phyloP scores from a whole-genome alignment of 1,140 invertebrate genomes.

The Trichoplusia ni region DNA sequence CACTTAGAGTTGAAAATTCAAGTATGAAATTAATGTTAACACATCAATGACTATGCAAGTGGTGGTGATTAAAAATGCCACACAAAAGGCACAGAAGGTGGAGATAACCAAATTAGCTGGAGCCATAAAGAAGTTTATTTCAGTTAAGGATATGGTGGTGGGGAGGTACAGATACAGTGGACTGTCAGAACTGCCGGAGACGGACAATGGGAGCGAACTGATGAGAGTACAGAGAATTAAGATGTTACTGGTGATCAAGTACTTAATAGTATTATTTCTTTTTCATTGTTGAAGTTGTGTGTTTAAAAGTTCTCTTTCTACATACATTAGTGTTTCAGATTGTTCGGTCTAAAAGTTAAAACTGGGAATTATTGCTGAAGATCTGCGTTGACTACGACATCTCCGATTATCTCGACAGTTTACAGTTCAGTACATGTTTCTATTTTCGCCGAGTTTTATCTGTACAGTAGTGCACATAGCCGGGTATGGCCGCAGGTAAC shows the following conservation, averaged over 20 bases:
- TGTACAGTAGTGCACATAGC: too few species aligned
- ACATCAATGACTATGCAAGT: constrained; percentile 34
- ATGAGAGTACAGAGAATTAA: constrained; percentile 17
- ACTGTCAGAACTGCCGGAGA: not conserved
- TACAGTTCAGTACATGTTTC: too few species aligned
- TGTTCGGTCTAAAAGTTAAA: too few species aligned
- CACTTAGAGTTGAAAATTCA: not conserved
- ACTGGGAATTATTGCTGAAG: too few species aligned
- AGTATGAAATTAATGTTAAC: not conserved
- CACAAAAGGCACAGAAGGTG: constrained; percentile 11
- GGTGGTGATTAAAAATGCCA: constrained; percentile 42
- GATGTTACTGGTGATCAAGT: not conserved
- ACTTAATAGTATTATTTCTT: constrained; percentile 3
- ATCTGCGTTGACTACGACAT: too few species aligned
- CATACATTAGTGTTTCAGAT: too few species aligned
- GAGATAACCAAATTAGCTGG: not conserved
- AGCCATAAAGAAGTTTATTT: not conserved
- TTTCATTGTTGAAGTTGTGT: constrained; percentile 6
- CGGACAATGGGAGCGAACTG: constrained; percentile 4
- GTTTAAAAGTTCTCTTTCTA: too few species aligned
- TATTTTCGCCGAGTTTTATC: too few species aligned
- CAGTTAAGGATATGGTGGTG: not conserved
- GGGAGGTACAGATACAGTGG: not conserved
- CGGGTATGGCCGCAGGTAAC: constrained; percentile 9
- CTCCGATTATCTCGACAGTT: too few species aligned